Base-by-base conservation (phyloP, 1,140 invertebrate species). In the Hylaeus anthracinus region DNA sequence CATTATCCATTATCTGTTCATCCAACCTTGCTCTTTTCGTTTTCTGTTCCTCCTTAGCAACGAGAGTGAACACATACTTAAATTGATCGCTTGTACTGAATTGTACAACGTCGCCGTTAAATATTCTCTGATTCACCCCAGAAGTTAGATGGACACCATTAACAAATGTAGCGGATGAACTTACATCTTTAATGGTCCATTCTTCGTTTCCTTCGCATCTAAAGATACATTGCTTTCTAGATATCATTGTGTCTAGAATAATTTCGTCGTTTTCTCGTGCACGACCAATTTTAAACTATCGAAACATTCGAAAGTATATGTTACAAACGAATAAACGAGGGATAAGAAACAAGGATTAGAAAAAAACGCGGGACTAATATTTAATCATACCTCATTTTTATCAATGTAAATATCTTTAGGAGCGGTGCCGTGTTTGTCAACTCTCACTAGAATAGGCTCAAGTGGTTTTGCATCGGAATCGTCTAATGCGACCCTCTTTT, bases 281-380 rank as follows among this genome's bases (percentile, higher is more conserved):
- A 77, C 95, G 90, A 6, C 94, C 95, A 67, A 95, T 91, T 67
- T 88, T 93, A 79, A 95, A 94, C 94, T 95, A 81, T 76, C 91
- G 89, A 75, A 65, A 73, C 64, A 74, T 79, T 55, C 3, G 45
- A 67, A 69, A 53, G 48, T 66, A 15, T 51, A 14, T 0, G 69
- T 67, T 60, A 61, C 15, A 15, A 51, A 77, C 65, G 15, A 26
- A 12, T 2, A 41, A 3, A 51, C 43, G 9, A 43, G 64, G 56
- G n/a, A 26, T n/a, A 58, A 60, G 10, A 63, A 41, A 66, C 67
- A 37, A n/a, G 26, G 26, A 43, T 1, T 37, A 58, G 9, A 65
- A 74, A 10, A 66, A 65, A 5, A 69, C 8, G 45, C 53, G 5
- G 3, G 37, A 70, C 39, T 53, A 10, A 74, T 39, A 14, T 65